Conservation (phyloP, 1,140 invertebrate genomes). For the Bombus superbus region DNA sequence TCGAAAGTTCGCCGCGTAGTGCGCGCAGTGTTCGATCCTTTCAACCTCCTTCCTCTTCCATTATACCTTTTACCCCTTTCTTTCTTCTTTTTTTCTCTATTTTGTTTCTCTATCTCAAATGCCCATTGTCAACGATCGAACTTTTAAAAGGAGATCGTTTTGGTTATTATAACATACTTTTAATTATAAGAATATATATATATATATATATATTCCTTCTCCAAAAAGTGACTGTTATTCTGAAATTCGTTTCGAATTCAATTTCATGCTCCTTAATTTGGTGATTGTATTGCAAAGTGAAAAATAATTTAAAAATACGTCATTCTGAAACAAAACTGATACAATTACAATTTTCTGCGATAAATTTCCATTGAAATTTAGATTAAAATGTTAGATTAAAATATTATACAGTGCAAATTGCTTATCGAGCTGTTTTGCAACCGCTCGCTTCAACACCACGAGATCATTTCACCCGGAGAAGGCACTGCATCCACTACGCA, state of each 20-base stretch:
- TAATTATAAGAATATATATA: conserved; percentile 32
- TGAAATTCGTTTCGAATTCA: not conserved
- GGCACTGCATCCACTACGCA: conserved; percentile 40
- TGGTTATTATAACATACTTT: conserved; percentile 44
- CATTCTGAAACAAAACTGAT: not conserved
- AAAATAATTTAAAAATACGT: no score
- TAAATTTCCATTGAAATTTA: not conserved
- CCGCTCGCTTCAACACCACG: not conserved
- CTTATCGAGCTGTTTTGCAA: not conserved
- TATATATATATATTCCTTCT: conserved; percentile 23
- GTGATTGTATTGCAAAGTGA: not conserved
- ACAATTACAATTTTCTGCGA: not conserved
- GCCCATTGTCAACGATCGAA: conserved; percentile 61
- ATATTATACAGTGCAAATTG: not conserved
- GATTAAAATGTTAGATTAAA: not conserved
- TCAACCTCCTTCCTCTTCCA: not conserved
- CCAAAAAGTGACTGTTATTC: not conserved
- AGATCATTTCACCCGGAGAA: conserved; percentile 2
- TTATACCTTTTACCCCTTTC: conserved; percentile 22
- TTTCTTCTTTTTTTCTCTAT: not conserved
- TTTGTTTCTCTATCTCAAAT: conserved; percentile 44
- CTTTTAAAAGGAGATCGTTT: conserved; percentile 42
- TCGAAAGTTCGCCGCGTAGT: conserved; percentile 62
- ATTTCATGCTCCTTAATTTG: not conserved
- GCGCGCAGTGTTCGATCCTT: conserved; percentile 58